Percentiles rank a stretch among this genome's conserved stretches.
Conservation (phyloP, 2,113 vertebrate species). For the Pelvicachromis taeniatus region DNA sequence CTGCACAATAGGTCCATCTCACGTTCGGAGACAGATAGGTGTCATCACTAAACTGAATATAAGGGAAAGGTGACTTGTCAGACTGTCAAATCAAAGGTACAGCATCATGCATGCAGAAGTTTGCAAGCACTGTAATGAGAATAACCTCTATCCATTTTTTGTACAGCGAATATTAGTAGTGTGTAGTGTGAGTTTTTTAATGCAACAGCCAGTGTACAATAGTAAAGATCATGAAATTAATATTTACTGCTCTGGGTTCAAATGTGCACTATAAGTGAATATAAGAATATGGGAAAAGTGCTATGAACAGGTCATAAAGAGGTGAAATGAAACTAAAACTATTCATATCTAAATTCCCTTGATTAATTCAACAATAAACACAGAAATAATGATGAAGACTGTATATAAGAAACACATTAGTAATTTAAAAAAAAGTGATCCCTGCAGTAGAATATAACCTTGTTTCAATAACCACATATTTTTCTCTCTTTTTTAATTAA, state of each 20-base stretch:
- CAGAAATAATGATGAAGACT: neutral
- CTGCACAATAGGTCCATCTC: slow-evolving; percentile 31
- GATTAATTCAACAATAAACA: neutral
- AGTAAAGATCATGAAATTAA: accelerated
- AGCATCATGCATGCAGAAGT: neutral
- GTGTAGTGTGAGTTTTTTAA: neutral
- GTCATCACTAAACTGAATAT: slow-evolving; percentile 18
- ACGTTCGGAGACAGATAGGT: neutral
- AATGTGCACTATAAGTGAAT: neutral
- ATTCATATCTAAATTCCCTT: neutral
- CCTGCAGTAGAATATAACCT: neutral
- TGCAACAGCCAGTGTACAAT: neutral
- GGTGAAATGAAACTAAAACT: neutral
- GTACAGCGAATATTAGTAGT: neutral
- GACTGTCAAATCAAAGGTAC: slow-evolving; percentile 14
- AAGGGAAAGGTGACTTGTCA: slow-evolving; percentile 14
- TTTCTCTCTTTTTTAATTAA: neutral
- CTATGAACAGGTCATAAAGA: neutral
- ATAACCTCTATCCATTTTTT: neutral
- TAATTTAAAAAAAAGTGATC: neutral
- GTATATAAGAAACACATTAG: neutral
- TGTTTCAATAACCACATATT: neutral
- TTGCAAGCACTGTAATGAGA: neutral
- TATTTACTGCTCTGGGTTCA: neutral
- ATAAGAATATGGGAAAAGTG: neutral